A percentile compares a stretch with the other conserved stretches of the same genome.
Conservation (phyloP, 1,140 invertebrate species). For the Diuraphis noxia region DNA sequence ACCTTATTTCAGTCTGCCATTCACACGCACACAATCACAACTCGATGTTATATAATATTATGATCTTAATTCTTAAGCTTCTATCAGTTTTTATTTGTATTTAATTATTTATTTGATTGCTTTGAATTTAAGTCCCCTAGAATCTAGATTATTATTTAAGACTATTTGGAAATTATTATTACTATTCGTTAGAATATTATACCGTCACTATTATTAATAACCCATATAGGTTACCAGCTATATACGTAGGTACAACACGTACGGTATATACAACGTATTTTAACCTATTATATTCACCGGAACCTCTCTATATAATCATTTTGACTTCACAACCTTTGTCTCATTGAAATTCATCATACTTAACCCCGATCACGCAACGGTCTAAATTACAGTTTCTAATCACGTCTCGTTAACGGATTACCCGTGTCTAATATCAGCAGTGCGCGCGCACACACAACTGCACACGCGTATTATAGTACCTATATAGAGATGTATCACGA, state of each 20-base stretch:
- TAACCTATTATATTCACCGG: neutral
- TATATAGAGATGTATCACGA: neutral
- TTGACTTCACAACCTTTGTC: neutral
- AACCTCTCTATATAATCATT: neutral
- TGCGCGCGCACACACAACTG: neutral
- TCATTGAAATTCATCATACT: slow-evolving; percentile 21
- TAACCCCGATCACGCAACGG: slow-evolving; percentile 17
- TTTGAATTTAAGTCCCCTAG: neutral
- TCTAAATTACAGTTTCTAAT: slow-evolving; percentile 23
- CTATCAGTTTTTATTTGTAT: neutral
- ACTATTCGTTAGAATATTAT: neutral
- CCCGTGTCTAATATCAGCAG: slow-evolving; percentile 46
- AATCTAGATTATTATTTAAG: neutral
- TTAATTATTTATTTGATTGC: neutral
- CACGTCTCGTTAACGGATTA: slow-evolving; percentile 49
- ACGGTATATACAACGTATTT: neutral
- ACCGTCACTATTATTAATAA: neutral
- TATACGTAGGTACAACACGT: neutral
- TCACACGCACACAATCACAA: neutral
- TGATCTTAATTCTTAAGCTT: neutral
- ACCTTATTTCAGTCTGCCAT: neutral
- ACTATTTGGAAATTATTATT: neutral
- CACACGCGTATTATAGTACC: neutral
- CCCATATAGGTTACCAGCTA: too few relatives aligned
- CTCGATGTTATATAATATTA: neutral